These are phyloP conservation scores for Paralichthys olivaceus DNA, from an alignment of 2,113 vertebrate species.

Conservation along the genomic window DNA sequence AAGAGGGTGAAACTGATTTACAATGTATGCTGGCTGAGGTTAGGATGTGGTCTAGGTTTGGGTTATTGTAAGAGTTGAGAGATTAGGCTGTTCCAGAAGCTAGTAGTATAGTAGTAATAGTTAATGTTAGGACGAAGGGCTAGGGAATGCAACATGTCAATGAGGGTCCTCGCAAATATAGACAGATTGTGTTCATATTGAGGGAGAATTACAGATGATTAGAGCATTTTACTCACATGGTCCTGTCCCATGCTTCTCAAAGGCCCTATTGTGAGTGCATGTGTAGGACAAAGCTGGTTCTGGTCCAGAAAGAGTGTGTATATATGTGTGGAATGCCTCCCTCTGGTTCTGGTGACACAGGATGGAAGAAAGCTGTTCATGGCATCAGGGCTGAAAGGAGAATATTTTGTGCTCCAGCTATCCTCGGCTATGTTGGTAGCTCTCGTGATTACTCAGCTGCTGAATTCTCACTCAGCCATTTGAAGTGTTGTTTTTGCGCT, in stretches of 20 bases:
- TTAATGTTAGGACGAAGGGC: too few relatives aligned
- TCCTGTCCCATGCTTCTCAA: slow-evolving; percentile 23
- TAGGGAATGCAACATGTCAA: background rate
- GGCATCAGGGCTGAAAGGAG: background rate
- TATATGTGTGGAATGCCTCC: slow-evolving; percentile 8
- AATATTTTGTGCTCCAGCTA: slow-evolving; percentile 1
- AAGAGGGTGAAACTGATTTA: too few relatives aligned
- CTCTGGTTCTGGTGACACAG: slow-evolving; percentile 20
- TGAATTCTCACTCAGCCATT: slow-evolving; percentile 16
- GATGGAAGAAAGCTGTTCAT: slow-evolving; percentile 28
- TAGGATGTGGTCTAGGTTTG: too few relatives aligned
- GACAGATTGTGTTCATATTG: background rate
- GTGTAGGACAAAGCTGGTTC: slow-evolving; percentile 11
- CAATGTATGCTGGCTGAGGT: too few relatives aligned
- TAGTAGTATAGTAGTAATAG: too few relatives aligned
- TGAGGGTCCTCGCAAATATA: background rate
- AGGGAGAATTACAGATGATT: slow-evolving; percentile 22
- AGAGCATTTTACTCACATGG: slow-evolving; percentile 21
- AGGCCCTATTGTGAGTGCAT: slow-evolving; percentile 30
- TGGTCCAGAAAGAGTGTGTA: slow-evolving; percentile 11
- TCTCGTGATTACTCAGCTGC: slow-evolving; percentile 12
- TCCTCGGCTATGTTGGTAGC: background rate
- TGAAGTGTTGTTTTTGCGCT: slow-evolving; percentile 11
- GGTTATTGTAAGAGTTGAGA: too few relatives aligned
- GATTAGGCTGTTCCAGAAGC: too few relatives aligned